Evolutionary conservation across 2,797 vertebrate genomes (phyloP).

Genomic region (Rhynchotus rufescens): DNA sequence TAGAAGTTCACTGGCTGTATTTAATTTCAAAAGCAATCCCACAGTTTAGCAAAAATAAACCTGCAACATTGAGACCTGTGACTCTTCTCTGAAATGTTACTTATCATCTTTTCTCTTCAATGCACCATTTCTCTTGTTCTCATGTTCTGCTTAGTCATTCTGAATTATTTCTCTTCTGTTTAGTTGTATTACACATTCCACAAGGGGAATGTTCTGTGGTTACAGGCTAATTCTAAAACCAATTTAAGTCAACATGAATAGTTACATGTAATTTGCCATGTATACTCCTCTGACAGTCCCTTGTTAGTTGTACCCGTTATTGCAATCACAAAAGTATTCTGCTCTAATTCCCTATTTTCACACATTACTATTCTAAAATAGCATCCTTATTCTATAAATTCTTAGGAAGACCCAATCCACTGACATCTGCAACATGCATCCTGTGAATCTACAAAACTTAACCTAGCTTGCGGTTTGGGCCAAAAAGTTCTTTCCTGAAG

Average conservation of each 20-base stretch:
- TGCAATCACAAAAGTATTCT: neutral
- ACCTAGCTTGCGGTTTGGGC: neutral
- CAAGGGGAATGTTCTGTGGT: slow-evolving; percentile 24
- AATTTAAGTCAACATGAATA: slow-evolving; percentile 29
- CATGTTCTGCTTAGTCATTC: neutral
- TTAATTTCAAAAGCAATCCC: neutral
- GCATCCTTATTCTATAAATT: neutral
- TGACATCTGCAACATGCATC: neutral
- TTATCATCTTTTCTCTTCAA: neutral
- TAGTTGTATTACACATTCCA: neutral
- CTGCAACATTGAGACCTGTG: neutral
- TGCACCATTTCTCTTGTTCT: neutral
- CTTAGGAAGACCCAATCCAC: neutral
- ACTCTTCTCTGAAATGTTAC: neutral
- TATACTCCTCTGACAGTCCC: neutral
- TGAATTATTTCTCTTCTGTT: neutral
- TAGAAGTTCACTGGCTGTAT: neutral
- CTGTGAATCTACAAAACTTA: neutral
- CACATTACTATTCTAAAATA: neutral
- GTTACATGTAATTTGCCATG: neutral
- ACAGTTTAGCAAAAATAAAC: neutral
- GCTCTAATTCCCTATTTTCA: neutral
- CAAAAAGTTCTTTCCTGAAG: neutral
- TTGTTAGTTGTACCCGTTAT: neutral
- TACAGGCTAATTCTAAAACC: slow-evolving; percentile 38